phyloP scores from a whole-genome alignment of 2,797 vertebrate genomes.

The Danio aesculapii region DNA sequence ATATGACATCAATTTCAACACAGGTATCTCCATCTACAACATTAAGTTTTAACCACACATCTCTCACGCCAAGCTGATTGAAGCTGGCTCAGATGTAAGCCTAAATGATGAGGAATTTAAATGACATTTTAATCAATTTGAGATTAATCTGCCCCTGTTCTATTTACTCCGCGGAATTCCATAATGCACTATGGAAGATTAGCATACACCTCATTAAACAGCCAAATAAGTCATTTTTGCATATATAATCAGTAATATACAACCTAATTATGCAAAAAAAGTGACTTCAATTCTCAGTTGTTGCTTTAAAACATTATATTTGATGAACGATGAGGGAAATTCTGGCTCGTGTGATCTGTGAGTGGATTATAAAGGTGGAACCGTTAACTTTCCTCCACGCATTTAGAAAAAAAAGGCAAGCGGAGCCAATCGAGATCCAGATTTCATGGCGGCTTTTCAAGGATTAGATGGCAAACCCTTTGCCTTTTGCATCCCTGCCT shows the following conservation, averaged over 20 bases:
- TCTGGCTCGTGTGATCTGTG: slow-evolving; percentile 50
- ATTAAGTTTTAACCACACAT: slow-evolving; percentile 45
- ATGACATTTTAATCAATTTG: slow-evolving; percentile 55
- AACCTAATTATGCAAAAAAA: slow-evolving; percentile 22
- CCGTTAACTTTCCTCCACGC: slow-evolving; percentile 63
- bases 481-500: slow-evolving; percentile 54
- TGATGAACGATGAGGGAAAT: slow-evolving; percentile 59
- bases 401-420: slow-evolving; percentile 64
- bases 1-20: slow-evolving; percentile 25
- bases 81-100: slow-evolving; percentile 42
- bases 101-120: slow-evolving; percentile 55
- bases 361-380: slow-evolving; percentile 54
- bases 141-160: slow-evolving; percentile 54
- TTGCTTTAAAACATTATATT: slow-evolving; percentile 18
- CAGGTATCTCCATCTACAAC: slow-evolving; percentile 35
- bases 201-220: slow-evolving; percentile 49
- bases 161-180: slow-evolving; percentile 48
- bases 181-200: slow-evolving; percentile 34
- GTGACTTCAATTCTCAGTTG: slow-evolving; percentile 18
- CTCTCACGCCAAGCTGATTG: slow-evolving; percentile 18
- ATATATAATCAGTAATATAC: slow-evolving; percentile 9
- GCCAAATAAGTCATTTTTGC: slow-evolving; percentile 37
- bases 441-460: slow-evolving; percentile 73
- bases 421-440: slow-evolving; percentile 65
- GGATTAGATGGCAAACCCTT: slow-evolving; percentile 69